Base-by-base conservation (phyloP, 1,140 invertebrate genomes). In the Anastatus disparis region DNA sequence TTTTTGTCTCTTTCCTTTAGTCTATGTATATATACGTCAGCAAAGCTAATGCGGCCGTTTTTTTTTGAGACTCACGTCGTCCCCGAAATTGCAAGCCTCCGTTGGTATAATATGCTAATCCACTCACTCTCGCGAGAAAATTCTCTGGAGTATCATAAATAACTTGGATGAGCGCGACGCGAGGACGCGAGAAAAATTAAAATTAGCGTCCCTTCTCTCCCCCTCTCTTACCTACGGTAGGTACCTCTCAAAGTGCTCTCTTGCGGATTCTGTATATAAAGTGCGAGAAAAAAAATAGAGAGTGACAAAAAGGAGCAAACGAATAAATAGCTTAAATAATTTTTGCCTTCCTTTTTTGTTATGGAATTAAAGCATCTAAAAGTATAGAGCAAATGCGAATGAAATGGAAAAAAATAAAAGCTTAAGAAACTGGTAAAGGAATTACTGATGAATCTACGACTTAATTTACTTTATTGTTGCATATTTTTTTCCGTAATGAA, bases 171-270 rank as follows among this genome's bases (percentile, higher is more conserved):
- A n/a, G n/a, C 52, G 38, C 22, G 48, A 55, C 53, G 68, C 58
- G 63, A 69, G 70, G 59, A 70, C 40, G 69, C 63, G 66, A 56
- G 62, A 69, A 73, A 76, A 76, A 74, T 76, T 74, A 74, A 76
- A 74, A 76, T 71, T 71, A 71, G 67, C 72, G 68, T 29, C 42
- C 24, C 22, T 10, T 17, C 24, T 38, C 44, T n/a, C 17, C 8
- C 62, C 27, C 61, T 29, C n/a, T 29, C 31, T 40, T 35, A n/a
- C 20, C 24, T 12, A 24, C 42, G 17, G 15, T n/a, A 44, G 29
- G 40, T 20, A 10, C 22, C 22, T 40, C 50, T 29, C 52, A 52
- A 66, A 66, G 64, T 66, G 52, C 52, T 31, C 40, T 44, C 35
- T n/a, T 38, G 61, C 61, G 59, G 17, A 13, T 55, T 35, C 15